Base-by-base conservation (phyloP, 2,888 invertebrate genomes). In the Alsophila aescularia region DNA sequence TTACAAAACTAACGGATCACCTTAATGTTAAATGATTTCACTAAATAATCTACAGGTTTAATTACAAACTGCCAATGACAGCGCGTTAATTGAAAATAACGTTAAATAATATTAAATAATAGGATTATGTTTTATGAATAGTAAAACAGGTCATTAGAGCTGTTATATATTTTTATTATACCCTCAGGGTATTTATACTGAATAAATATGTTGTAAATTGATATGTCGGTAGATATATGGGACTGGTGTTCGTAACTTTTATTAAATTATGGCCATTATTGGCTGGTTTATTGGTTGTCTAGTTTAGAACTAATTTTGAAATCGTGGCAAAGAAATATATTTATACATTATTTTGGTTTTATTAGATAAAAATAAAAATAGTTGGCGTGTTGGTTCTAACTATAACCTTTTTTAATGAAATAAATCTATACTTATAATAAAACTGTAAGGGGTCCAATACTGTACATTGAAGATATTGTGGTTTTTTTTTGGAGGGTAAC, bases 91-190 rank as follows among this genome's bases (percentile, higher is more conserved):
- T 31, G 47, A 45, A 49, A 55, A 50, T 36, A 41, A 40, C 35
- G 35, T 39, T 31, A 27, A 36, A 52, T 37, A 39, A 35, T 49
- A 35, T 43, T 50, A 42, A 52, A 31, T 47, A 48, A 48, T 55
- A 32, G 41, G 39, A 52, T 47, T 48, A 47, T 49, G 41, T 55
- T 21, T 44, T 44, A 50, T 50, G 41, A 37, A 51, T 45, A 42
- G 34, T 31, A 37, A 36, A 43, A 37, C 32, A n/a, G 40, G 34
- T 35, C 14, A 39, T 50, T 52, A 36, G 13, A n/a, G n/a, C 5
- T 18, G 27, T 36, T 36, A 35, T 16, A 14, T 45, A 29, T 44
- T 21, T 14, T 44, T 36, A 36, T 36, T 24, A 27, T 12, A 36
- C 36, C 44, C 45, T 36, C 35, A 3, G 29, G 45, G 36, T 45